phyloP scores from a whole-genome alignment of 2,113 vertebrate species.

The Thymallus thymallus region DNA sequence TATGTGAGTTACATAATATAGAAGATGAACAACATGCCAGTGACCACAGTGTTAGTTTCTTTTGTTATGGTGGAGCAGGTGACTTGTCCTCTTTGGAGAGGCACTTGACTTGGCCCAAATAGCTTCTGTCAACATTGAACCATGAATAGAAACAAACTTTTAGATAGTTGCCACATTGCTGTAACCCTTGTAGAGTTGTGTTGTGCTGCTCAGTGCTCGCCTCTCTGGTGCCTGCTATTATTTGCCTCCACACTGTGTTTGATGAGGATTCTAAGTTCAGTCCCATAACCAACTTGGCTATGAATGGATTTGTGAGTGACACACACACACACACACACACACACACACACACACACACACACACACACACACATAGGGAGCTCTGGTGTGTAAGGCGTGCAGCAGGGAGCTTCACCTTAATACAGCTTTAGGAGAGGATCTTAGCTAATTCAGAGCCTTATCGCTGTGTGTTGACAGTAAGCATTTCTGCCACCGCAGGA shows the following conservation, averaged over 20 bases:
- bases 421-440: constrained; percentile 11
- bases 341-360: constrained; percentile 2
- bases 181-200: too few species aligned
- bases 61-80: not conserved
- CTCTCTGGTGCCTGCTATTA: too few species aligned
- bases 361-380: not conserved
- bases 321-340: not conserved
- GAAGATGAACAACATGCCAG: not conserved
- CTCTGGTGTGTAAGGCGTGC: not conserved
- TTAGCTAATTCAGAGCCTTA: constrained; percentile 12
- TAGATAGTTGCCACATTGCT: too few species aligned
- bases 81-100: not conserved
- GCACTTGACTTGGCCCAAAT: too few species aligned
- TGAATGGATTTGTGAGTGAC: too few species aligned
- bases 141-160: too few species aligned
- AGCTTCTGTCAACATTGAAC: too few species aligned
- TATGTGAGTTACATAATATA: not conserved
- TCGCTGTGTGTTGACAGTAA: constrained; percentile 6
- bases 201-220: too few species aligned
- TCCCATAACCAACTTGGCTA: too few species aligned
- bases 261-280: too few species aligned
- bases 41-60: not conserved
- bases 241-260: too few species aligned
- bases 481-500: not conserved
- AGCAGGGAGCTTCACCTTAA: constrained; percentile 6